Conservation (phyloP, 2,888 invertebrate species). For the Xanthia icteritia region DNA sequence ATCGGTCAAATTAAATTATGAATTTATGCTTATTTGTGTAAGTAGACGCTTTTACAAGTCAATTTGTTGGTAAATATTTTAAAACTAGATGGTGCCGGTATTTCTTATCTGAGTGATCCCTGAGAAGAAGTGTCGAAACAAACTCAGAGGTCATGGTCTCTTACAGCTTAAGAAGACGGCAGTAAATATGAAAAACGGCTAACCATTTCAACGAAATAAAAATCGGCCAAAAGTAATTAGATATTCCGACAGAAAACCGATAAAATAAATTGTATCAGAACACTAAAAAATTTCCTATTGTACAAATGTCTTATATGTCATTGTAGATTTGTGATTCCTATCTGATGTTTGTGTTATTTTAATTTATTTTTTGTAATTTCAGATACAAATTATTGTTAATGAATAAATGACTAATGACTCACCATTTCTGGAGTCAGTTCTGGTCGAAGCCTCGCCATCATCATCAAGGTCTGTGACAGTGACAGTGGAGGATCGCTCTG, state of each 20-base stretch:
- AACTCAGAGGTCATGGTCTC: neutral
- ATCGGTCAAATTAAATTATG: too few species aligned
- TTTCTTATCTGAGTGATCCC: too few species aligned
- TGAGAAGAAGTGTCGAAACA: too few species aligned
- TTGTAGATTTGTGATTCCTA: too few species aligned
- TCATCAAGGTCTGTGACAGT: constrained; percentile 72
- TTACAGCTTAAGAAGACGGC: neutral
- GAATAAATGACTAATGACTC: neutral
- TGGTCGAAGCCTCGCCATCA: constrained; percentile 67
- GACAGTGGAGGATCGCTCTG: constrained; percentile 56
- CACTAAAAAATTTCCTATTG: too few species aligned
- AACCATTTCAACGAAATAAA: constrained; percentile 17
- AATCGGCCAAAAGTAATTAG: constrained; percentile 13
- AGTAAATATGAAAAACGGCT: neutral
- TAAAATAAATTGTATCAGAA: too few species aligned
- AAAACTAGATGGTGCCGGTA: too few species aligned
- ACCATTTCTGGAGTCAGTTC: constrained; percentile 53
- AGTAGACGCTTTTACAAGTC: too few species aligned
- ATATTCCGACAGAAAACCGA: too few species aligned
- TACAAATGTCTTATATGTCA: too few species aligned
- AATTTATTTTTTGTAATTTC: neutral
- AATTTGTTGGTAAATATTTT: too few species aligned
- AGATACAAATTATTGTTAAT: neutral
- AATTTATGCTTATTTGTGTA: neutral
- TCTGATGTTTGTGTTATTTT: neutral